These are phyloP conservation scores for Drosophila setosimentum DNA, from an alignment of 2,888 invertebrate genomes.

Conservation along the genomic window DNA sequence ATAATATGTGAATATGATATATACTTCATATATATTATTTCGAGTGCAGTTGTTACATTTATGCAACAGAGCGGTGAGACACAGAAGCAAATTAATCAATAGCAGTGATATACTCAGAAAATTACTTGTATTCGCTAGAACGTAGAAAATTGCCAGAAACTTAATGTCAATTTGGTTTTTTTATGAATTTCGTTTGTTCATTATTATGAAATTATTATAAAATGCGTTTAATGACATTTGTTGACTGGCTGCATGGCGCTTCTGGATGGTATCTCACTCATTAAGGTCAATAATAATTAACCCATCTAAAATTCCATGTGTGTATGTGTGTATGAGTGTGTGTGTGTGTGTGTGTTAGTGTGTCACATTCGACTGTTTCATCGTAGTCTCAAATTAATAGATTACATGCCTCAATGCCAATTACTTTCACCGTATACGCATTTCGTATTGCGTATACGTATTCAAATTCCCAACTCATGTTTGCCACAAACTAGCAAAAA, in stretches of 20 bases:
- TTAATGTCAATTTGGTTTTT: background rate
- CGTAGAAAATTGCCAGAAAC: background rate
- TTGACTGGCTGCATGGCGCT: background rate
- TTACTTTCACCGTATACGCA: constrained; percentile 2
- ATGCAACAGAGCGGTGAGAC: constrained; percentile 27
- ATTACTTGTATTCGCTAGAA: background rate
- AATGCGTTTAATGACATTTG: constrained; percentile 5
- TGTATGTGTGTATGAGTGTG: background rate
- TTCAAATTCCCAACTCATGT: background rate
- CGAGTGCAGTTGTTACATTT: background rate
- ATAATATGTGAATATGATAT: constrained; percentile 26
- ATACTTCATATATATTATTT: constrained; percentile 9
- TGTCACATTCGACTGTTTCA: background rate
- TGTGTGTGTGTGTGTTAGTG: background rate
- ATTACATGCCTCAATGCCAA: constrained; percentile 29
- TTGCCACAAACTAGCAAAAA: constrained; percentile 6
- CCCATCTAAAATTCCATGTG: constrained; percentile 19
- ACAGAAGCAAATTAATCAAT: constrained; percentile 21
- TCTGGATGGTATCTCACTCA: background rate
- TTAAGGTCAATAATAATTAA: constrained; percentile 30
- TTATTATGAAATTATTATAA: constrained; percentile 3
- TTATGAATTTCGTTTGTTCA: background rate
- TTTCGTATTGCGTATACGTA: background rate
- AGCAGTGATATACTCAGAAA: background rate
- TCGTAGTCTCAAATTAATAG: constrained; percentile 26